Base-by-base conservation (phyloP, 2,888 invertebrate genomes). In the Scaptomyza parva region DNA sequence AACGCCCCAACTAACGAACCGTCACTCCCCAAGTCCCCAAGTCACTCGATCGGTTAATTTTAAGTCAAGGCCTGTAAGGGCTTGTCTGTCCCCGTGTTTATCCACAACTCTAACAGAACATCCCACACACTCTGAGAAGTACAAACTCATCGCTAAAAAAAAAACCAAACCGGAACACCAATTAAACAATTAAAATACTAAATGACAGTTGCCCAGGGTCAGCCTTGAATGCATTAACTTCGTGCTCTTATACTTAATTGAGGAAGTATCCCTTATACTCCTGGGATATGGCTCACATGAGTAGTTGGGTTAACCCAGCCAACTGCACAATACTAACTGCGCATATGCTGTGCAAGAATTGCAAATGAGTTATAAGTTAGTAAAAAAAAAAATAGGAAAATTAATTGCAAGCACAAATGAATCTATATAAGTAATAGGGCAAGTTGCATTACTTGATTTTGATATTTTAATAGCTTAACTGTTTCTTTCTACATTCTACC, bases 161-260 rank as follows among this genome's bases (percentile, higher is more conserved):
- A n/a, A n/a, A n/a, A 61, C 52, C 30, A 39, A 39, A 26, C 20
- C 39, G 18, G 48, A 51, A 33, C 35, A 9, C 11, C 40, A 48
- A 58, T 62, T 76, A 47, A 59, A 50, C 71, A 71, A 76, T 71
- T 70, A 63, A 74, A 65, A 52, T 52, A 70, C 40, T 48, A 53
- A 61, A 57, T 39, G 24, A 35, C 43, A 43, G 62, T 71, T 74
- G 75, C 63, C 58, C 51, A 72, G 54, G 60, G 37, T 37, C 54
- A 50, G 53, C 20, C 51, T 70, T 61, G 54, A 43, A 33, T 57
- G 53, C n/a, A 60, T 54, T 40, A 44, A 43, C 26, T 52, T 40
- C 33, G 24, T 35, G 39, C 18, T 47, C 9, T 14, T 20, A 11
- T 52, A 18, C n/a, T 26, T 48, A 43, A 48, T 62, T 61, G 48